These are phyloP conservation scores for Azemiops feae DNA, from an alignment of 2,113 vertebrate genomes.

Conservation along the genomic window DNA sequence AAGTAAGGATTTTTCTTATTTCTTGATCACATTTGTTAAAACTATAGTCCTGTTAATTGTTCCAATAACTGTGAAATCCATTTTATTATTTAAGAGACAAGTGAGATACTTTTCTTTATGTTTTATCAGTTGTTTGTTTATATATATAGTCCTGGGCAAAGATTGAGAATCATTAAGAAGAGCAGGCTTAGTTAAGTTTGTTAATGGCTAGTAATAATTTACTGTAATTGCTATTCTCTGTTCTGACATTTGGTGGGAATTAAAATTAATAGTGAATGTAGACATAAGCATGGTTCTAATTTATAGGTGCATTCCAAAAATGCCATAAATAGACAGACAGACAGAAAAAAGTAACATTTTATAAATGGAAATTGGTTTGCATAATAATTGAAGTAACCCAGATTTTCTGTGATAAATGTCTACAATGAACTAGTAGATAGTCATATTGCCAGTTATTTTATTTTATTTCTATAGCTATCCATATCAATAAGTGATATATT, in stretches of 20 bases:
- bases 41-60: neutral
- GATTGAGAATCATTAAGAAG: neutral
- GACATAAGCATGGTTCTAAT: neutral
- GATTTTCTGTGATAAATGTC: neutral
- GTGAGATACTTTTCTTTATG: neutral
- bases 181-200: neutral
- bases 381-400: neutral
- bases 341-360: neutral
- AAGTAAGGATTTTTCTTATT: conserved; percentile 78
- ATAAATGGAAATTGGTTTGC: neutral
- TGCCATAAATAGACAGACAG: neutral
- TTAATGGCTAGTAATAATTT: neutral
- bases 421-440: neutral
- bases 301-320: neutral
- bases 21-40: neutral
- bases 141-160: neutral
- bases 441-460: neutral
- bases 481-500: neutral
- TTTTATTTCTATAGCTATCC: neutral
- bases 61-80: neutral
- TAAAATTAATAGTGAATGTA: neutral
- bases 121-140: neutral
- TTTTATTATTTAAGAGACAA: neutral
- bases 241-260: neutral
- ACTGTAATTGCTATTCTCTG: neutral